phyloP scores from a whole-genome alignment of 1,140 invertebrate species.

The Drosophila littoralis region DNA sequence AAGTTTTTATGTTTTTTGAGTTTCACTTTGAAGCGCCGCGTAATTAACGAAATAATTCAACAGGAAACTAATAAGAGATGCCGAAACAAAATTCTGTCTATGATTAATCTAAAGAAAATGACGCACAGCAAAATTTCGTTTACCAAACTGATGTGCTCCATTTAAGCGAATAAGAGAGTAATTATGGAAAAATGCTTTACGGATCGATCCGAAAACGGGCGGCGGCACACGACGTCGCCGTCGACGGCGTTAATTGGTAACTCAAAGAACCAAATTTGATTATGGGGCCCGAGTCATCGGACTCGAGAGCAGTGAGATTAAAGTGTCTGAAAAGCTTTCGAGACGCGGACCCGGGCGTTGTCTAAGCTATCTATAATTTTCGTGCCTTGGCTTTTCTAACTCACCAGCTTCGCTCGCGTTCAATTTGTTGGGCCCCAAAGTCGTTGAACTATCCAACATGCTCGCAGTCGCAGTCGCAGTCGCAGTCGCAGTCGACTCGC shows the following conservation, averaged over 20 bases:
- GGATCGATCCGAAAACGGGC: conserved; percentile 63
- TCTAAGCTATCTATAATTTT: conserved; percentile 72
- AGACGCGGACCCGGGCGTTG: conserved; percentile 48
- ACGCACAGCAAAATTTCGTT: conserved; percentile 56
- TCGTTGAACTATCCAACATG: conserved; percentile 73
- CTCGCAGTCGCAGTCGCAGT: conserved; percentile 30
- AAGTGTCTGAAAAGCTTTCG: conserved; percentile 65
- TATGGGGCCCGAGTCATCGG: conserved; percentile 31
- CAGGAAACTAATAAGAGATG: conserved; percentile 58
- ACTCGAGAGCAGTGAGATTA: conserved; percentile 51
- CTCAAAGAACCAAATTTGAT: conserved; percentile 72
- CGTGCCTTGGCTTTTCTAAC: conserved; percentile 62
- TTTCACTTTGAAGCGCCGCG: conserved; percentile 67
- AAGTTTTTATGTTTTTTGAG: conserved; percentile 36
- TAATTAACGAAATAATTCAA: conserved; percentile 78
- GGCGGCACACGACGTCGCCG: conserved; percentile 34
- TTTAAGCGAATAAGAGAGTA: conserved; percentile 69
- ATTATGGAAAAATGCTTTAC: conserved; percentile 68
- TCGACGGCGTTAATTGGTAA: conserved; percentile 70
- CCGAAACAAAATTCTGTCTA: conserved; percentile 55
- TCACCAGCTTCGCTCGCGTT: conserved; percentile 73
- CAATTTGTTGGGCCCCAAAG: conserved; percentile 65
- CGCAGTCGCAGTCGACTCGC: conserved; percentile 35
- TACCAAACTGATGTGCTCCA: conserved; percentile 56
- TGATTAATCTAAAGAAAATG: conserved; percentile 66